Evolutionary conservation across 2,797 vertebrate genomes (phyloP).

Genomic region (Cheirogaleus major): DNA sequence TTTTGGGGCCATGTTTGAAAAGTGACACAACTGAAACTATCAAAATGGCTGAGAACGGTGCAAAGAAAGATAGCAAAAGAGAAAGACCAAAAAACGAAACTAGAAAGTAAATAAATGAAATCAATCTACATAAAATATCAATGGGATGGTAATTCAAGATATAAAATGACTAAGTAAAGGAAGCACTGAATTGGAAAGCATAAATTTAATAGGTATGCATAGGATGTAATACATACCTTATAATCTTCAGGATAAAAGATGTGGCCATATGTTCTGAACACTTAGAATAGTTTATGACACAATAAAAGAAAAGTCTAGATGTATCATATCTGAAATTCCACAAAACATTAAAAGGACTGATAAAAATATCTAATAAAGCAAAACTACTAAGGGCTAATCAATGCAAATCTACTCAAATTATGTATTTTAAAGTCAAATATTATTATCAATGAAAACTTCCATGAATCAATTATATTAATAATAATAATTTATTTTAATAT

Average conservation of each 20-base stretch:
- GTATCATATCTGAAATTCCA: not conserved
- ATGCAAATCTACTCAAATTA: slow-evolving; percentile 37
- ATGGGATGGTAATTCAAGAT: not conserved
- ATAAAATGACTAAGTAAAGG: not conserved
- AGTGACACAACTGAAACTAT: not conserved
- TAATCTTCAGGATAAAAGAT: slow-evolving; percentile 17
- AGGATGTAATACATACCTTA: not conserved
- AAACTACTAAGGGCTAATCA: slow-evolving; percentile 1
- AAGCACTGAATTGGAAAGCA: not conserved
- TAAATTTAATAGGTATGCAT: not conserved
- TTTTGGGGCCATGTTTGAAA: slow-evolving; percentile 9
- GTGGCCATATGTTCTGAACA: not conserved
- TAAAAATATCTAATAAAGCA: slow-evolving; percentile 39
- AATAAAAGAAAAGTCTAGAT: not conserved
- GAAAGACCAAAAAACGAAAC: not conserved
- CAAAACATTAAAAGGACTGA: slow-evolving; percentile 28
- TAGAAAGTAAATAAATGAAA: not conserved
- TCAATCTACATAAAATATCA: not conserved
- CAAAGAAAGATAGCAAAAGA: not conserved
- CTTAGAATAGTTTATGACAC: not conserved
- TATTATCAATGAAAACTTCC: not conserved
- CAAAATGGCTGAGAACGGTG: not conserved
- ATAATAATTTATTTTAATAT: slow-evolving; percentile 47
- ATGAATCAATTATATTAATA: not conserved
- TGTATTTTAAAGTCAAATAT: slow-evolving; percentile 38